Evolutionary conservation across 2,113 vertebrate genomes (phyloP).

Genomic region (Heliornis fulica): DNA sequence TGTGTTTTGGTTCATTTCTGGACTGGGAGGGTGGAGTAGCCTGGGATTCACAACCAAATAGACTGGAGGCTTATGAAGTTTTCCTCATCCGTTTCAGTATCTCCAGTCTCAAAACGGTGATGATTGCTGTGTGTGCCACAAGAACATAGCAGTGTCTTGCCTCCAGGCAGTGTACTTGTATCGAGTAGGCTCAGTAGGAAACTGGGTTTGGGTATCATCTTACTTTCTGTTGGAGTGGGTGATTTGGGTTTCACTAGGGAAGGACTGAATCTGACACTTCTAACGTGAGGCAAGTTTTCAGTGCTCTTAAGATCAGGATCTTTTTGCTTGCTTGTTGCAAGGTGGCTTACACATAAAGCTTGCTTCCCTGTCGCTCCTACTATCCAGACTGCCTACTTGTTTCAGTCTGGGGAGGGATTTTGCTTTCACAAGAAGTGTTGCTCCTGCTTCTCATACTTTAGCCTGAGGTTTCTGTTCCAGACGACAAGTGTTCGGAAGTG

Average conservation of each 20-base stretch:
- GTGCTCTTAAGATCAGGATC: not conserved
- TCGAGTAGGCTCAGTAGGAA: not conserved
- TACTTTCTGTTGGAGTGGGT: not conserved
- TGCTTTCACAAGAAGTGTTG: not conserved
- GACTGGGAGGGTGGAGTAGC: not conserved
- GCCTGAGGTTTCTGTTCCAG: not conserved
- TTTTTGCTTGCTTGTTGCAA: not conserved
- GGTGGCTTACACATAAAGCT: not conserved
- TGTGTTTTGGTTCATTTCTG: not conserved
- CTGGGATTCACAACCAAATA: not conserved
- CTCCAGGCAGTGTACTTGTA: not conserved
- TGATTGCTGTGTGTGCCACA: fast-evolving
- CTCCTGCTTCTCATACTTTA: not conserved
- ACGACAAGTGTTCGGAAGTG: not conserved
- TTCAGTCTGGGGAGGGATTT: not conserved
- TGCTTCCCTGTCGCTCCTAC: not conserved
- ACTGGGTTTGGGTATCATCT: not conserved
- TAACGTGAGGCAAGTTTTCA: not conserved
- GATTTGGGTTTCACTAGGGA: not conserved
- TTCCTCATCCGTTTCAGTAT: not conserved
- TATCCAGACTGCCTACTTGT: not conserved
- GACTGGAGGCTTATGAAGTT: not conserved
- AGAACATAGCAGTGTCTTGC: not conserved
- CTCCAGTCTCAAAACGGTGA: not conserved
- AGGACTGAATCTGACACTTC: not conserved